A percentile compares a stretch with the other conserved stretches of the same genome.
Evolutionary conservation across 2,113 vertebrate genomes (phyloP).

Genomic region (Todiramphus saurophagus): DNA sequence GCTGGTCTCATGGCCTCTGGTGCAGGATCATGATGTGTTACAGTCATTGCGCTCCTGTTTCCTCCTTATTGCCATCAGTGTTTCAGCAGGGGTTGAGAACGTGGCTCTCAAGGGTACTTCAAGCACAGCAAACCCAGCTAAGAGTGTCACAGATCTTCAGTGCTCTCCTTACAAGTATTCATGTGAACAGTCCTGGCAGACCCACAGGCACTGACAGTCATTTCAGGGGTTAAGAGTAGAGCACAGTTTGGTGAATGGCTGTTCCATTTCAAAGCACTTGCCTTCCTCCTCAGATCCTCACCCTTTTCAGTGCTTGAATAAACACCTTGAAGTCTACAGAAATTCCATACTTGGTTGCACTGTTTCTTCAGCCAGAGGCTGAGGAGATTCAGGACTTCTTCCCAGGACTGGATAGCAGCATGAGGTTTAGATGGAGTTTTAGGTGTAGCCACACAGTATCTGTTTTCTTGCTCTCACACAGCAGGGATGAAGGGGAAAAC

Average conservation of each 20-base stretch:
- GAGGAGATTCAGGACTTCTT: not conserved
- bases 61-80: rapidly evolving
- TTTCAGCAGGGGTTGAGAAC: not conserved
- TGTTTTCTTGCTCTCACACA: not conserved
- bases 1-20: not conserved
- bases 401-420: not conserved
- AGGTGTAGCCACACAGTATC: not conserved
- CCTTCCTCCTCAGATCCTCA: not conserved
- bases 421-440: not conserved
- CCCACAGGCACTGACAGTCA: not conserved
- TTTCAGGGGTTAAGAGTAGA: not conserved
- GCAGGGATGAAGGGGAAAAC: not conserved
- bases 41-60: not conserved
- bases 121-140: not conserved
- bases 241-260: rapidly evolving
- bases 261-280: not conserved
- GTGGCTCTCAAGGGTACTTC: not conserved
- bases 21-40: not conserved
- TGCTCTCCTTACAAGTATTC: not conserved
- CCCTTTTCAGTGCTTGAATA: not conserved
- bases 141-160: not conserved
- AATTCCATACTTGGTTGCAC: not conserved
- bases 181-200: not conserved
- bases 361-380: not conserved
- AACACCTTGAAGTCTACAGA: not conserved